Percentiles rank a stretch among this genome's conserved stretches.
Evolutionary conservation across 2,888 invertebrate species (phyloP).

Genomic region (Tethea ocularis): DNA sequence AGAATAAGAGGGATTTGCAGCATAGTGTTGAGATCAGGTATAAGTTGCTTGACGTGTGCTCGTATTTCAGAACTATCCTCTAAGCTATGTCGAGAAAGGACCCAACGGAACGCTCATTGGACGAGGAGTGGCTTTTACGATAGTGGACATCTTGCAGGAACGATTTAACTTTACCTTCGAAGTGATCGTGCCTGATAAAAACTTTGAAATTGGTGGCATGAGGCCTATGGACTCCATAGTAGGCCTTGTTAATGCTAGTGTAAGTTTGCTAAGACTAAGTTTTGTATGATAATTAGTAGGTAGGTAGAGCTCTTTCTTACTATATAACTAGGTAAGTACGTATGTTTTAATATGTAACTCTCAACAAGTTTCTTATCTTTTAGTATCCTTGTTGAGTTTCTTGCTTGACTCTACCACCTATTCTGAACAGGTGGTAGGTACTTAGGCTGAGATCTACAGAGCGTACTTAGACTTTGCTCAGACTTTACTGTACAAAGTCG

Average conservation of each 20-base stretch:
- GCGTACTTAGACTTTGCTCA: too few relatives aligned
- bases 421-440: too few relatives aligned
- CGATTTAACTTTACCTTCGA: constrained; percentile 90
- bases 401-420: too few relatives aligned
- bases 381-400: too few relatives aligned
- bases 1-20: too few relatives aligned
- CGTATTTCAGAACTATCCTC: constrained; percentile 84
- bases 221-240: constrained; percentile 84
- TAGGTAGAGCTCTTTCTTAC: too few relatives aligned
- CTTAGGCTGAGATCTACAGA: too few relatives aligned
- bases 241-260: constrained; percentile 84
- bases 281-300: background rate
- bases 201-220: constrained; percentile 85
- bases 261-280: constrained; percentile 55
- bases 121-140: constrained; percentile 88
- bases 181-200: constrained; percentile 85
- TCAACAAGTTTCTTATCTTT: too few relatives aligned
- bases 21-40: background rate
- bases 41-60: background rate
- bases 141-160: constrained; percentile 87
- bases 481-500: too few relatives aligned
- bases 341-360: too few relatives aligned
- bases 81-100: constrained; percentile 79
- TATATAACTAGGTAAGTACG: too few relatives aligned
- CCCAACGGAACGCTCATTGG: constrained; percentile 84